These are phyloP conservation scores for Yponomeuta plumbellus DNA, from an alignment of 2,888 invertebrate species.

Conservation along the genomic window DNA sequence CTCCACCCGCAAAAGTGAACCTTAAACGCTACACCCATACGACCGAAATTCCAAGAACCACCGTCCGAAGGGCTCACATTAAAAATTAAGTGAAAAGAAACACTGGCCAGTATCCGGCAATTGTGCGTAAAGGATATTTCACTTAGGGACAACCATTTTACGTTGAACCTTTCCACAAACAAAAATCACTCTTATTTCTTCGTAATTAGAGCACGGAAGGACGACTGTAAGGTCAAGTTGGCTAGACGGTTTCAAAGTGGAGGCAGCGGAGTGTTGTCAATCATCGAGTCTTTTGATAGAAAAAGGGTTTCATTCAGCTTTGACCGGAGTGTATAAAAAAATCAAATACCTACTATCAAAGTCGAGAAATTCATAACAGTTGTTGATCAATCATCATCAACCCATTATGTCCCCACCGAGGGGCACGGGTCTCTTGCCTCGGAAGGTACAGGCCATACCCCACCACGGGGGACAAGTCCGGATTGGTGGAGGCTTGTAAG, in stretches of 20 bases:
- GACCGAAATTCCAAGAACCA: not conserved
- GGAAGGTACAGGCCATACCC: no score
- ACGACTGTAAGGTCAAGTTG: not conserved
- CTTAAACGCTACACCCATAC: not conserved
- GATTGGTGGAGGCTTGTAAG: no score
- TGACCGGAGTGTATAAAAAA: not conserved
- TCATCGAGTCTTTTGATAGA: not conserved
- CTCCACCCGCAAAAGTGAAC: not conserved
- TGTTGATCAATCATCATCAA: no score
- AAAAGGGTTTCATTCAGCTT: not conserved
- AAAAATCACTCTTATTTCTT: not conserved
- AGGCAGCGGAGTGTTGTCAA: not conserved
- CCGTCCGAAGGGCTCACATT: not conserved
- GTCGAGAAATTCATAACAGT: not conserved
- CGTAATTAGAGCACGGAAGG: not conserved
- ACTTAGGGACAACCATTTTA: conserved; percentile 14
- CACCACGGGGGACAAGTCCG: no score
- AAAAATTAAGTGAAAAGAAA: not conserved
- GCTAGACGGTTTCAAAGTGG: not conserved
- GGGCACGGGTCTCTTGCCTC: no score
- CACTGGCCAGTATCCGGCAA: conserved; percentile 21
- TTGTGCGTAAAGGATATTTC: conserved; percentile 26
- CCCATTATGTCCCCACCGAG: no score
- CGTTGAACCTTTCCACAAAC: not conserved
- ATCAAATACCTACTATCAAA: not conserved